These are phyloP conservation scores for Pheosia tremula DNA, from an alignment of 2,888 invertebrate species.

Conservation along the genomic window DNA sequence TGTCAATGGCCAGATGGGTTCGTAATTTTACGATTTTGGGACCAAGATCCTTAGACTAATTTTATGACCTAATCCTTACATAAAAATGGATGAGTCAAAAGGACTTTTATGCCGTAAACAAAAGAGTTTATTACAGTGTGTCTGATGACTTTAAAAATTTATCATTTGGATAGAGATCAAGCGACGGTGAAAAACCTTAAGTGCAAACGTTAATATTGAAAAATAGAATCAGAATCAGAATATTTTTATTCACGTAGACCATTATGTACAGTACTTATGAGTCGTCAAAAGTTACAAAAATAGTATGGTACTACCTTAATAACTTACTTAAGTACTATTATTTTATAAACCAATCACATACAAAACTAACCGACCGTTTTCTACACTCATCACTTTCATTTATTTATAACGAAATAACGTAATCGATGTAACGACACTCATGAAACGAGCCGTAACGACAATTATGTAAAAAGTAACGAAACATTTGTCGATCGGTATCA, in stretches of 20 bases:
- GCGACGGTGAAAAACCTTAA: too few species aligned
- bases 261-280: too few species aligned
- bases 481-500: conserved; percentile 50
- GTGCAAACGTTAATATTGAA: too few species aligned
- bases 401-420: conserved; percentile 10
- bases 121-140: not conserved
- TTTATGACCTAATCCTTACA: not conserved
- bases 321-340: too few species aligned
- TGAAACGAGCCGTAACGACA: conserved; percentile 17
- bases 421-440: conserved; percentile 20
- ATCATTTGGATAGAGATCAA: too few species aligned
- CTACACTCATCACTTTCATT: not conserved
- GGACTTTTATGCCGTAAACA: not conserved
- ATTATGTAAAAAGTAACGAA: conserved; percentile 30
- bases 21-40: conserved; percentile 16
- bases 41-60: conserved; percentile 8
- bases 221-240: too few species aligned
- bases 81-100: not conserved
- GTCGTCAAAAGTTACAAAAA: too few species aligned
- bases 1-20: conserved; percentile 20
- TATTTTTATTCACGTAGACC: too few species aligned
- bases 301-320: too few species aligned
- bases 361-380: conserved; percentile 1
- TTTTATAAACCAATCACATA: conserved; percentile 8
- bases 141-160: too few species aligned